Percentiles rank a stretch among this genome's conserved stretches.
Conservation (phyloP, 2,888 invertebrate genomes). For the Podotricha telesiphe region DNA sequence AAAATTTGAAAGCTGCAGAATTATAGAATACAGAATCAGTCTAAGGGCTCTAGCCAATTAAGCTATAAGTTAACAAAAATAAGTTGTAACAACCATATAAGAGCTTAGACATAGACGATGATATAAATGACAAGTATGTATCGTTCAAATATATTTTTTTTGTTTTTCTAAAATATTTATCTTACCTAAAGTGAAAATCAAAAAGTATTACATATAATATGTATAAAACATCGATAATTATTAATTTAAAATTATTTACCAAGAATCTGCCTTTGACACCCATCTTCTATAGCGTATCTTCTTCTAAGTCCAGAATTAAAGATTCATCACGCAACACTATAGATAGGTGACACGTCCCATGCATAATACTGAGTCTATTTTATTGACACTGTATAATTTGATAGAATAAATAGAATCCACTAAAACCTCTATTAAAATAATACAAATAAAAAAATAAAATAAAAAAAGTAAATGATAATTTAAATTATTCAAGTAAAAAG, state of each 20-base stretch:
- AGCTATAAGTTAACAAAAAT: no score
- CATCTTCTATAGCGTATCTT: constrained; percentile 51
- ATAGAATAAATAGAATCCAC: no score
- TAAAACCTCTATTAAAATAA: neutral
- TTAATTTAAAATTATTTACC: constrained; percentile 57
- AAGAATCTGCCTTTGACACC: constrained; percentile 71
- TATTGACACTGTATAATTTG: neutral
- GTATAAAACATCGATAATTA: neutral
- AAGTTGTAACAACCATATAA: no score
- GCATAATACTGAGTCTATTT: constrained; percentile 3
- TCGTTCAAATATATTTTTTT: no score
- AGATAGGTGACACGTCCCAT: neutral
- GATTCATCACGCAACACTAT: constrained; percentile 16
- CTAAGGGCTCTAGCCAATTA: no score
- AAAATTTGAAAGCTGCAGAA: no score
- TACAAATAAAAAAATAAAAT: neutral
- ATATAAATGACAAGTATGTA: no score
- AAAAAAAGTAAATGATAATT: neutral
- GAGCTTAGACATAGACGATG: no score
- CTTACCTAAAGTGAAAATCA: neutral
- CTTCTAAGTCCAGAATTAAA: constrained; percentile 8
- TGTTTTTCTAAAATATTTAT: no score
- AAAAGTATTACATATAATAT: neutral
- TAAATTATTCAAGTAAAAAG: neutral
- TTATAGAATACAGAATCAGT: no score